Evolutionary conservation across 2,113 vertebrate species (phyloP).

Genomic region (Lonchura striata): DNA sequence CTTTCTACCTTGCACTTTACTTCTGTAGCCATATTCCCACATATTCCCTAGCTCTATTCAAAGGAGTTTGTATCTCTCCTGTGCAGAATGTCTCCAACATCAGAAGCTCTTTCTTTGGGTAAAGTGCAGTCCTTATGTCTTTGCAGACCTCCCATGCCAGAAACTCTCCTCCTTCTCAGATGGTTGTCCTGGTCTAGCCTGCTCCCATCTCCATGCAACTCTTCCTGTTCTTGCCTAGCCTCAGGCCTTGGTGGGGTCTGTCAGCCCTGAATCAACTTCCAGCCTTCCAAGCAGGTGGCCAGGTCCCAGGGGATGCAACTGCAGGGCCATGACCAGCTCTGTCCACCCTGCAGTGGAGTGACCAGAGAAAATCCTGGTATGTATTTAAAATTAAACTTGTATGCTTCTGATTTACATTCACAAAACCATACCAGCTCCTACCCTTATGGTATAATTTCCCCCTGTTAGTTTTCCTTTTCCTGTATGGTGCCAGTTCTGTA

Average conservation of each 20-base stretch:
- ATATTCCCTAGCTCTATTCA: background rate
- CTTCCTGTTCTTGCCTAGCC: background rate
- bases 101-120: background rate
- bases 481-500: background rate
- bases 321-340: background rate
- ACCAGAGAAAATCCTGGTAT: background rate
- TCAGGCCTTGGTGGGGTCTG: background rate
- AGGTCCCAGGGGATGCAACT: background rate
- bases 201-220: background rate
- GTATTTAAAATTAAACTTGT: background rate
- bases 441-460: background rate
- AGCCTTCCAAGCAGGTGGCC: background rate
- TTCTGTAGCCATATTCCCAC: background rate
- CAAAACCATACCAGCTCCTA: background rate
- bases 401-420: background rate
- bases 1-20: background rate
- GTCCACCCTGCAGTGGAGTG: rapidly evolving
- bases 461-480: background rate
- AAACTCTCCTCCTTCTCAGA: background rate
- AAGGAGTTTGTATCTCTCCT: background rate
- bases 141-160: background rate
- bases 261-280: background rate
- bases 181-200: background rate
- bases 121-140: background rate
- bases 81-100: background rate